Evolutionary conservation across 2,113 vertebrate species (phyloP).

Genomic region (Corapipo altera): DNA sequence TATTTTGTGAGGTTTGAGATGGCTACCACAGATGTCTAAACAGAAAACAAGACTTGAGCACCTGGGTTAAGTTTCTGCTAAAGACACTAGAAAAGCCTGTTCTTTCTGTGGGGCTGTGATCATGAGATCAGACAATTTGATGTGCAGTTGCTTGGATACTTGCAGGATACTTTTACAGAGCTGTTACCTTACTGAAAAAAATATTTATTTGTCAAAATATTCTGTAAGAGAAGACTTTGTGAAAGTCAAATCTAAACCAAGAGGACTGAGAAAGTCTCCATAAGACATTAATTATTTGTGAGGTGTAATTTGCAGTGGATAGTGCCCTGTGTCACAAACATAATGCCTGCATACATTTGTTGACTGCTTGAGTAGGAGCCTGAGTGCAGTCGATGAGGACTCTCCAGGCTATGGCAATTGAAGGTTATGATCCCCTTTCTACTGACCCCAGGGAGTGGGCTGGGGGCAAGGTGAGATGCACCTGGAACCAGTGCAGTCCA

Average conservation of each 20-base stretch:
- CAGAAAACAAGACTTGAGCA: not conserved
- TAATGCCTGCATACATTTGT: not conserved
- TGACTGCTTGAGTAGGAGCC: not conserved
- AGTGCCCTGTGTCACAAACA: not conserved
- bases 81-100: not conserved
- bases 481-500: not conserved
- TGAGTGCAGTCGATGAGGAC: not conserved
- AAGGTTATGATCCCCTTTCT: not conserved
- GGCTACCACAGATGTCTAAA: not conserved
- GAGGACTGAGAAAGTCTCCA: not conserved
- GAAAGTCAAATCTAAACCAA: not conserved
- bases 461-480: not conserved
- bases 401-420: not conserved
- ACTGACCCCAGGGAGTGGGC: too few species aligned
- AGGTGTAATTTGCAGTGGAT: not conserved
- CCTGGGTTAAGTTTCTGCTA: not conserved
- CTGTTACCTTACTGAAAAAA: not conserved
- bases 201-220: not conserved
- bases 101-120: not conserved
- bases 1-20: not conserved
- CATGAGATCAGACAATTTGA: not conserved
- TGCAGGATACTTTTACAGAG: not conserved
- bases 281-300: not conserved
- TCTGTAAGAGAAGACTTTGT: not conserved
- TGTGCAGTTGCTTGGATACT: not conserved